A percentile compares a stretch with the other conserved stretches of the same genome.
Evolutionary conservation across 2,888 invertebrate species (phyloP).

Genomic region (Uropetala carovei): DNA sequence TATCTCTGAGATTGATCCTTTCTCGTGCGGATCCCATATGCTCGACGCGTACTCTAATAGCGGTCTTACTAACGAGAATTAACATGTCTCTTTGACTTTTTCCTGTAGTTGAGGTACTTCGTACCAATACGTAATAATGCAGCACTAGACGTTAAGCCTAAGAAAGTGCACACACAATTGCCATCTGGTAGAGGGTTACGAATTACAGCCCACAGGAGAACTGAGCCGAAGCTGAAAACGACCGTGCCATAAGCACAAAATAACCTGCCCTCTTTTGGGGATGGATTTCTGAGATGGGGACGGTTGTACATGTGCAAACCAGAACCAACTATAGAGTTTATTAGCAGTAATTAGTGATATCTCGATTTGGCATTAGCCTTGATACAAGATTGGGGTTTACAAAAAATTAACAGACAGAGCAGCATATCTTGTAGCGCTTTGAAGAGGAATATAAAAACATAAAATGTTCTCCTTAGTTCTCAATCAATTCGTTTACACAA

Average conservation of each 20-base stretch:
- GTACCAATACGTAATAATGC: slow-evolving; percentile 81
- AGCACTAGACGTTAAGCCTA: slow-evolving; percentile 84
- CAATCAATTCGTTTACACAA: too few species aligned
- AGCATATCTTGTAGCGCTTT: slow-evolving; percentile 87
- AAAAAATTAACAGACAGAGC: slow-evolving; percentile 88
- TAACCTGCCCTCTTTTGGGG: slow-evolving; percentile 79
- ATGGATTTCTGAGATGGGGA: slow-evolving; percentile 84
- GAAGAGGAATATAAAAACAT: slow-evolving; percentile 86
- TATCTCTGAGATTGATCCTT: too few species aligned
- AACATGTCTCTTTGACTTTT: too few species aligned
- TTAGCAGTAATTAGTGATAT: slow-evolving; percentile 89
- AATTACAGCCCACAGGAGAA: slow-evolving; percentile 91
- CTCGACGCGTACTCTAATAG: too few species aligned
- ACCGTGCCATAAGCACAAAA: slow-evolving; percentile 85
- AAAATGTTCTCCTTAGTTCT: slow-evolving; percentile 83
- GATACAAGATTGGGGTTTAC: slow-evolving; percentile 89
- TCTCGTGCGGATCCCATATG: too few species aligned
- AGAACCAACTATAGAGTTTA: slow-evolving; percentile 88
- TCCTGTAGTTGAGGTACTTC: slow-evolving; percentile 81
- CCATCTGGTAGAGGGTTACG: slow-evolving; percentile 87
- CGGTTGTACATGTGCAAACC: slow-evolving; percentile 90
- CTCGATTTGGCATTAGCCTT: slow-evolving; percentile 84
- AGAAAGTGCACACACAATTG: slow-evolving; percentile 81
- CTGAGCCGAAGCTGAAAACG: slow-evolving; percentile 92
- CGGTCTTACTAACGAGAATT: too few species aligned